phyloP scores from a whole-genome alignment of 2,113 vertebrate species.

The Gymnogyps californianus region DNA sequence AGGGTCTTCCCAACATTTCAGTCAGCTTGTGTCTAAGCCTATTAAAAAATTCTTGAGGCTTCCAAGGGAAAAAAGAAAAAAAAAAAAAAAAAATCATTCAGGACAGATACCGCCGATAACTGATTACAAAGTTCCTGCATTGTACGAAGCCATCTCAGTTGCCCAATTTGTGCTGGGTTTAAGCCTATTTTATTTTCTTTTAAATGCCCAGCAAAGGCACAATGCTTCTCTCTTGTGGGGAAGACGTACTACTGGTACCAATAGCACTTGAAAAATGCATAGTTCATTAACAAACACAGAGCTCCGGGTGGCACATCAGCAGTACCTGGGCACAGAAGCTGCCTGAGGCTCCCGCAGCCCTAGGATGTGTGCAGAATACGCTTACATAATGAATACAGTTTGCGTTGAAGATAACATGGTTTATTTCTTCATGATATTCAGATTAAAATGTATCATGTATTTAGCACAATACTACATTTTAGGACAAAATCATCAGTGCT shows the following conservation, averaged over 20 bases:
- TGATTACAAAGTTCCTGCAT: neutral
- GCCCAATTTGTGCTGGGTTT: neutral
- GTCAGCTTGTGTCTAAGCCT: neutral
- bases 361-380: neutral
- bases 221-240: neutral
- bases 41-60: neutral
- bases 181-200: neutral
- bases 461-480: conserved; percentile 60
- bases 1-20: neutral
- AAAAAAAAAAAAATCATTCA: neutral
- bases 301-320: neutral
- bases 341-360: neutral
- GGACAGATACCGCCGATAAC: neutral
- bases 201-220: neutral
- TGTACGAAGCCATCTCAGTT: neutral
- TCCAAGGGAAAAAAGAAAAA: neutral
- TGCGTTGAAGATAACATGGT: conserved; percentile 43
- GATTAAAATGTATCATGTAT: conserved; percentile 50
- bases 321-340: neutral
- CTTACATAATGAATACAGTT: neutral
- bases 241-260: neutral
- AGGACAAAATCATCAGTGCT: conserved; percentile 61
- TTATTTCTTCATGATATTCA: conserved; percentile 62
- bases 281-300: neutral
- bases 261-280: accelerated